phyloP scores from a whole-genome alignment of 2,888 invertebrate species.

The Drosophila maculinotata region DNA sequence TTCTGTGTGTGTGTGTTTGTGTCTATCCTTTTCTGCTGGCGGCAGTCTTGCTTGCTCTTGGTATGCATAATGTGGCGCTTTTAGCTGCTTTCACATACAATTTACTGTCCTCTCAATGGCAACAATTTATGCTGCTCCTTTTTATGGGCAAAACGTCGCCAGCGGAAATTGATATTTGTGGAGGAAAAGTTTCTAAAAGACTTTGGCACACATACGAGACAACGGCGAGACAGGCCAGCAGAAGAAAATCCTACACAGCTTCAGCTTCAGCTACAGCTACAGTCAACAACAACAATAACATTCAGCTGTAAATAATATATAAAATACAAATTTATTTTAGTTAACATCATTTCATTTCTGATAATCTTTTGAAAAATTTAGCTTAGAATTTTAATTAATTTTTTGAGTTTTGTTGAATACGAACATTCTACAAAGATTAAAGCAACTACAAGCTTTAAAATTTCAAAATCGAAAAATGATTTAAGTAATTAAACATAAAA shows the following conservation, averaged over 20 bases:
- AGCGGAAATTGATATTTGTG: slow-evolving; percentile 81
- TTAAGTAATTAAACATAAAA: too few species aligned
- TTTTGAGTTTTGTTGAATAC: too few species aligned
- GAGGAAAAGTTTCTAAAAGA: slow-evolving; percentile 62
- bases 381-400: too few species aligned
- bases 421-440: too few species aligned
- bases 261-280: neutral
- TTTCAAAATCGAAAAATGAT: too few species aligned
- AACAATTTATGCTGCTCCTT: slow-evolving; percentile 71
- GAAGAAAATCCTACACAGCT: too few species aligned
- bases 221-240: slow-evolving; percentile 5
- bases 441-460: too few species aligned
- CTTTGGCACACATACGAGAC: slow-evolving; percentile 59
- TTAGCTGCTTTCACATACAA: slow-evolving; percentile 80
- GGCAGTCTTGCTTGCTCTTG: slow-evolving; percentile 27
- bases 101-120: slow-evolving; percentile 77
- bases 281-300: slow-evolving; percentile 1
- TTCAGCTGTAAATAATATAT: too few species aligned
- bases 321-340: too few species aligned
- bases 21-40: neutral
- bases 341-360: too few species aligned
- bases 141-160: slow-evolving; percentile 74
- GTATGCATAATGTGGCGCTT: slow-evolving; percentile 64
- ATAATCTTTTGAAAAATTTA: too few species aligned
- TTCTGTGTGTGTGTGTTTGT: neutral